Evolutionary conservation across 2,888 invertebrate species (phyloP).

Genomic region (Rhimphoctona megacephalus): DNA sequence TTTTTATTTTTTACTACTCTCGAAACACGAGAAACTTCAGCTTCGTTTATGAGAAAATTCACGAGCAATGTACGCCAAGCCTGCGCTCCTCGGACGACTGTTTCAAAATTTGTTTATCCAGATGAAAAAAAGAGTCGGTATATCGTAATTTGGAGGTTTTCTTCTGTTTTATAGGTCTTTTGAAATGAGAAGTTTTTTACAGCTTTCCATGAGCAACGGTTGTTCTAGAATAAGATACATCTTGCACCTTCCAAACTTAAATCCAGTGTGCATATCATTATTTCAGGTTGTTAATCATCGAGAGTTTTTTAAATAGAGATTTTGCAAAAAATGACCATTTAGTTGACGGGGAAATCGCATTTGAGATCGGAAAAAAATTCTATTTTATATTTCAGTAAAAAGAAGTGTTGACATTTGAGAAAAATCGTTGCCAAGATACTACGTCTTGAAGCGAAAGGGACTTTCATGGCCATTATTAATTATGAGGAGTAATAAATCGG

Average conservation of each 20-base stretch:
- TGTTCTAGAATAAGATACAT: neutral
- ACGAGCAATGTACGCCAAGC: slow-evolving; percentile 6
- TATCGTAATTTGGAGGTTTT: neutral
- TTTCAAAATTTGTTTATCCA: slow-evolving; percentile 29
- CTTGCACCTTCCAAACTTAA: neutral
- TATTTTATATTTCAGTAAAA: neutral
- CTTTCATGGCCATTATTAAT: slow-evolving; percentile 42
- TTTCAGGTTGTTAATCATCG: too few species aligned
- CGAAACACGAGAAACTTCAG: slow-evolving; percentile 17
- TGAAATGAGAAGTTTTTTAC: neutral
- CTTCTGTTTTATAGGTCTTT: neutral
- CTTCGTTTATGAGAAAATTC: slow-evolving; percentile 43
- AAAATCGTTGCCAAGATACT: neutral
- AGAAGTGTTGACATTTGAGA: neutral
- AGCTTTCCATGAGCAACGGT: neutral
- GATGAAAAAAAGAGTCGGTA: neutral
- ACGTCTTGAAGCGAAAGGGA: slow-evolving; percentile 8
- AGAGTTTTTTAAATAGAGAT: neutral
- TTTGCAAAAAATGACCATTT: too few species aligned
- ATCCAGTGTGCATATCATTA: neutral
- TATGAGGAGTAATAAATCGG: slow-evolving; percentile 58
- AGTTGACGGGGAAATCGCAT: too few species aligned
- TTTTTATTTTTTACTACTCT: slow-evolving; percentile 6
- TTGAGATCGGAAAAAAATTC: too few species aligned
- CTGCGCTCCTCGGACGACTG: neutral